Conservation (phyloP, 2,797 vertebrate species). For the Chrosomus eos region DNA sequence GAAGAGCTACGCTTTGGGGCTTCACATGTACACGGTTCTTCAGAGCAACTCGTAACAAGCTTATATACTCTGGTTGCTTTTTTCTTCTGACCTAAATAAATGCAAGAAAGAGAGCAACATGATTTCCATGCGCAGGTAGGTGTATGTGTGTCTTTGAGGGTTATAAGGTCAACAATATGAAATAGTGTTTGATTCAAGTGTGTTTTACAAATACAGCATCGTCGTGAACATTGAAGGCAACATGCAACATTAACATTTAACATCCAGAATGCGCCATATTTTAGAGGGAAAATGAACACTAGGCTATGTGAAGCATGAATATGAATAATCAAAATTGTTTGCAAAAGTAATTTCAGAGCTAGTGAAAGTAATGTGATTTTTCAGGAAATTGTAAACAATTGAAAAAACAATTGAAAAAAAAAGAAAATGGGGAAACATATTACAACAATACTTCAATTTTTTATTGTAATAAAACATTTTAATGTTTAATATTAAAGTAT, state of each 20-base stretch:
- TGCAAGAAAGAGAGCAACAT: neutral
- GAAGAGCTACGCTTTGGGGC: constrained; percentile 15
- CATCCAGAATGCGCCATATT: neutral
- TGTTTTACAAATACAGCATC: neutral
- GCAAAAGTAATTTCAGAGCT: neutral
- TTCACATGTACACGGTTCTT: constrained; percentile 31
- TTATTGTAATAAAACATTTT: neutral
- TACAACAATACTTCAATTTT: neutral
- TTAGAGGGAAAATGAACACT: neutral
- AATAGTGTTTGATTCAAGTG: neutral
- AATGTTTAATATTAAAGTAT: neutral
- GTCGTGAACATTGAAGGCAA: neutral
- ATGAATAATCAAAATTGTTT: neutral
- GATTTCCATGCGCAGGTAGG: neutral
- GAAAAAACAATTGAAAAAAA: neutral
- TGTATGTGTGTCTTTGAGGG: constrained; percentile 3
- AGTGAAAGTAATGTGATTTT: neutral
- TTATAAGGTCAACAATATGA: constrained; percentile 1
- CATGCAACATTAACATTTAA: neutral
- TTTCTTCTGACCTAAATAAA: constrained; percentile 36
- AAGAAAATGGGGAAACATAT: too few species aligned
- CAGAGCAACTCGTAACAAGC: constrained; percentile 1
- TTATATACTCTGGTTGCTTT: neutral
- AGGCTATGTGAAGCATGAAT: neutral
- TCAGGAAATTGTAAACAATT: neutral